Evolutionary conservation across 2,113 vertebrate species (phyloP), one percentile per base, ranked within the genome.

Genomic region (Falco punctatus): DNA sequence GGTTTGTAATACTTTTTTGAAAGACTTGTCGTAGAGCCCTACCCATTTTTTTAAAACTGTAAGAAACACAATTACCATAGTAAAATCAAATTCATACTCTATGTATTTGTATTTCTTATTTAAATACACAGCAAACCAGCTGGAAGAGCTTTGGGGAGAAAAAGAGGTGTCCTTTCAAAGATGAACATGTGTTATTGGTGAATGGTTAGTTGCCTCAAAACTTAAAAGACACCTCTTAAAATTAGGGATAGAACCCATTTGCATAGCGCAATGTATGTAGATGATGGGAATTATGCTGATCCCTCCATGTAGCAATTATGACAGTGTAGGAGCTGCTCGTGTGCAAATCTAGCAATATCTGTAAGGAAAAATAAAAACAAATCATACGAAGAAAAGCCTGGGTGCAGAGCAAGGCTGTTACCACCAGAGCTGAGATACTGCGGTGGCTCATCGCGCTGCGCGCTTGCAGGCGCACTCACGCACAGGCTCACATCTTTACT

Each of bases 261-360:
- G 86, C 80, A 80, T 92, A 92, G 90, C 48, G 13, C 95, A 57
- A 77, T 84, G 96, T 94, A 86, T 92, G 96, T 64, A 81, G 86
- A 96, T 72, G 97, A 92, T 86, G 82, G 92, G 94, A 96, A 96
- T 90, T 33, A 61, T 15, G 58, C 22, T 9, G 9, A 14, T 30
- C 61, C 95, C 90, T 96, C 91, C 73, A 49, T 77, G 71, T 91
- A 96, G 97, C 97, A 91, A 69, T 97, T 92, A 92, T 61, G 73
- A 65, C 79, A 55, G 82, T 32, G 12, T 69, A 55, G 65, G 93
- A 96, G 61, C 96, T 88, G 92, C 92, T 97, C 15, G 2, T 48
- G 87, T 95, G 80, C 91, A 84, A 87, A 94, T 82, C 86, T 88
- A 54, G 94, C 88, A 62, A 85, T 87, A 57, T 71, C 88, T 87